phyloP scores from a whole-genome alignment of 2,888 invertebrate genomes.

The Congeria kusceri region DNA sequence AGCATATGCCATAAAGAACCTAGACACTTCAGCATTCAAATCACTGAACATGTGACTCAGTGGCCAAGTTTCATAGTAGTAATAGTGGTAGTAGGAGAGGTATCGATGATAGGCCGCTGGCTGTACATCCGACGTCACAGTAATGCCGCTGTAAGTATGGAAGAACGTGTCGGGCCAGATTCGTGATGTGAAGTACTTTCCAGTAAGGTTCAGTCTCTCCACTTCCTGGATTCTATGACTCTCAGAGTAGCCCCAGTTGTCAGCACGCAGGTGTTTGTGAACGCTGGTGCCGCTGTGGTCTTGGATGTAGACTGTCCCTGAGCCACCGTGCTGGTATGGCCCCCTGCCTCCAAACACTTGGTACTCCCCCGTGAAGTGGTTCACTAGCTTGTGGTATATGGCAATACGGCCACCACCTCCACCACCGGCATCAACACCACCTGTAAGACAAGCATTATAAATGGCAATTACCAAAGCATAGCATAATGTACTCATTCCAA shows the following conservation, averaged over 20 bases:
- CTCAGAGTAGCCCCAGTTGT: conserved; percentile 65
- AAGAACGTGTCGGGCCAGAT: conserved; percentile 26
- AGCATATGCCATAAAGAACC: conserved; percentile 25
- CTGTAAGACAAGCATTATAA: conserved; percentile 26
- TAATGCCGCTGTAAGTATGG: conserved; percentile 61
- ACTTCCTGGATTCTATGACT: conserved; percentile 66
- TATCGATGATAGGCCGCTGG: conserved; percentile 26
- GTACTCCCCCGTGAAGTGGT: conserved; percentile 72
- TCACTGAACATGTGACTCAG: conserved; percentile 42
- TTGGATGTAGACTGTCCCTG: conserved; percentile 73
- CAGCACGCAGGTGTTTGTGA: conserved; percentile 52
- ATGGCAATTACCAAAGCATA: too few species aligned
- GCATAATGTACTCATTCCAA: too few species aligned
- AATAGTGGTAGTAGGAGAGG: conserved; percentile 5
- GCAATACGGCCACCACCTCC: conserved; percentile 78
- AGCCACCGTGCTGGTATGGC: conserved; percentile 64
- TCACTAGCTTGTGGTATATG: conserved; percentile 69
- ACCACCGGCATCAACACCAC: conserved; percentile 69
- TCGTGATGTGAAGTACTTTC: conserved; percentile 19
- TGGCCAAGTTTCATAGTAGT: conserved; percentile 27
- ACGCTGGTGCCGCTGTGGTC: conserved; percentile 23
- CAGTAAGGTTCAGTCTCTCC: conserved; percentile 61
- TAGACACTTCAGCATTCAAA: conserved; percentile 25
- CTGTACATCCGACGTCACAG: conserved; percentile 54
- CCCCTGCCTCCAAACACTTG: conserved; percentile 71